Percentiles rank a stretch among this genome's conserved stretches.
These are phyloP conservation scores for Ridgeia piscesae DNA, from an alignment of 1,140 invertebrate genomes.

Conservation along the genomic window DNA sequence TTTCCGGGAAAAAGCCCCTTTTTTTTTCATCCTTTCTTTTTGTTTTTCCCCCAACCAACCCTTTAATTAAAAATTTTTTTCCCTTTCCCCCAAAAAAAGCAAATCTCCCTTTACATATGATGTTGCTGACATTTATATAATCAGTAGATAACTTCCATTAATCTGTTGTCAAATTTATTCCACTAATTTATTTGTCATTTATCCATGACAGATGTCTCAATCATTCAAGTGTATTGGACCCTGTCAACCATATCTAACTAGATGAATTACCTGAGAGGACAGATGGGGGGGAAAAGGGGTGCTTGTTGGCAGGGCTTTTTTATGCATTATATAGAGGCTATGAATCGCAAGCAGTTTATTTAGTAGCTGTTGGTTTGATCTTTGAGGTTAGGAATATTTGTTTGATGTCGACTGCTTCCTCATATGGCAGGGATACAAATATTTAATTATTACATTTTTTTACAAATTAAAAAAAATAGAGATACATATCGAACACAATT, in stretches of 20 bases:
- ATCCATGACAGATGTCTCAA: not conserved
- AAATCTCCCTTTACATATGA: no score
- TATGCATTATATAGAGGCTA: not conserved
- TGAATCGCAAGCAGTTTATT: not conserved
- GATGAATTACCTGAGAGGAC: not conserved
- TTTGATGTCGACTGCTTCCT: no score
- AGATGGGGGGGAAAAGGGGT: not conserved
- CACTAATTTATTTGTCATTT: no score
- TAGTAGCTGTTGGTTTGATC: not conserved
- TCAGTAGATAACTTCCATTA: not conserved
- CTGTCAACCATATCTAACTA: not conserved
- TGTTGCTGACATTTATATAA: not conserved
- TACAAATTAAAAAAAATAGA: no score
- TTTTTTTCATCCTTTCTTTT: no score
- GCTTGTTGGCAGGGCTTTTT: not conserved
- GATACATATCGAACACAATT: no score
- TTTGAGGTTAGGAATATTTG: not conserved
- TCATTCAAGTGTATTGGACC: not conserved
- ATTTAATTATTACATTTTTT: no score
- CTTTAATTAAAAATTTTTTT: no score
- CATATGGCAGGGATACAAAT: not conserved
- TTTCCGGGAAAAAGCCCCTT: not conserved
- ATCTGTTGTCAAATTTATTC: no score
- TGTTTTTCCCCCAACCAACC: no score
- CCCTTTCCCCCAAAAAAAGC: no score